Evolutionary conservation across 1,140 invertebrate species (phyloP).

Genomic region (Lethrus apterus): DNA sequence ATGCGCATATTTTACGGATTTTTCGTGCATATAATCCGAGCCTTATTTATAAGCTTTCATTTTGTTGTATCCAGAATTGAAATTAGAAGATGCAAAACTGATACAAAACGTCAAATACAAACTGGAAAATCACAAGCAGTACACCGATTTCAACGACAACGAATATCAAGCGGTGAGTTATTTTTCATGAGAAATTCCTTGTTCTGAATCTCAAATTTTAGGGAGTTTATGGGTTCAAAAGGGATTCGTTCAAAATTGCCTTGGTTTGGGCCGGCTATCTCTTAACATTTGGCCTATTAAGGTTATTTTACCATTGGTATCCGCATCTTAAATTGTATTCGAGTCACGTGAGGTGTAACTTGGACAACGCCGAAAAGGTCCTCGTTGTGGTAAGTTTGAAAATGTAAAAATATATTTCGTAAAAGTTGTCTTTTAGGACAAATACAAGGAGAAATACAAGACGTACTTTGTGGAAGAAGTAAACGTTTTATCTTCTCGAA

Average conservation of each 20-base stretch:
- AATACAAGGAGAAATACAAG: slow-evolving; percentile 31
- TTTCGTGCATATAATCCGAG: too few relatives aligned
- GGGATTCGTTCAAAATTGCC: slow-evolving; percentile 43
- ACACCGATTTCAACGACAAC: too few relatives aligned
- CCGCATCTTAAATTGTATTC: slow-evolving; percentile 68
- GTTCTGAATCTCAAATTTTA: too few relatives aligned
- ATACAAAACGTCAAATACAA: too few relatives aligned
- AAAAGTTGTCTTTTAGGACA: slow-evolving; percentile 28
- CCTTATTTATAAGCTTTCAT: too few relatives aligned
- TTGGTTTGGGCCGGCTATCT: slow-evolving; percentile 57
- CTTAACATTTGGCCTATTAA: slow-evolving; percentile 63
- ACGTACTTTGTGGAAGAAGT: slow-evolving; percentile 31
- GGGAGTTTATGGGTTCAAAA: slow-evolving; percentile 59
- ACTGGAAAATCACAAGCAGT: too few relatives aligned
- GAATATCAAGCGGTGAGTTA: too few relatives aligned
- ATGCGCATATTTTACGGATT: too few relatives aligned
- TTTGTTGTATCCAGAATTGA: too few relatives aligned
- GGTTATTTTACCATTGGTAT: slow-evolving; percentile 82
- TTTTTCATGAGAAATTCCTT: too few relatives aligned
- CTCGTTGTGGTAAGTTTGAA: slow-evolving; percentile 60
- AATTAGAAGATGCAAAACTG: too few relatives aligned
- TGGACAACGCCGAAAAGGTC: slow-evolving; percentile 67
- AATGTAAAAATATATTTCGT: background rate
- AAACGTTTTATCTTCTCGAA: slow-evolving; percentile 8
- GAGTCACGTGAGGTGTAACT: slow-evolving; percentile 60